Conservation (phyloP, 2,113 vertebrate species). For the Labrus mixtus region DNA sequence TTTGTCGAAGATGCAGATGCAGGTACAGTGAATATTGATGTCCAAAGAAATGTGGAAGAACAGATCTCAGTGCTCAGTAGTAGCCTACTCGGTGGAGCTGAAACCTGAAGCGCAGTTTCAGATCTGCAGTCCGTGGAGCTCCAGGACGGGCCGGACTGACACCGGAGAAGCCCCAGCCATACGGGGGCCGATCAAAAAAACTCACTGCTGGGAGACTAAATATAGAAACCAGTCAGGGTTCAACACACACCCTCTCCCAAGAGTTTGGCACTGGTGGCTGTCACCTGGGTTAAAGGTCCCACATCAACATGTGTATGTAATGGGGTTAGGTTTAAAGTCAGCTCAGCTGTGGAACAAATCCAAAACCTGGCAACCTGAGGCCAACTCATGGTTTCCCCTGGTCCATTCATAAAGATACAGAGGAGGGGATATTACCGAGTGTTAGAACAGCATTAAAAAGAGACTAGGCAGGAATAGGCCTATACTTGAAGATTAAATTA, state of each 20-base stretch:
- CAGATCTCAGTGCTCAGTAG: slow-evolving; percentile 17
- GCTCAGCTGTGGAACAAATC: background rate
- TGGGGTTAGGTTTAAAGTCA: slow-evolving; percentile 16
- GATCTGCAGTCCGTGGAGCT: slow-evolving; percentile 50
- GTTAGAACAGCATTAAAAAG: no score
- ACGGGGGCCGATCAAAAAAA: slow-evolving; percentile 11
- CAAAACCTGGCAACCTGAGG: background rate
- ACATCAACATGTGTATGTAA: background rate
- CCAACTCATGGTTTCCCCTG: background rate
- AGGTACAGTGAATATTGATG: slow-evolving; percentile 3
- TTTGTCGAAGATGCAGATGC: background rate
- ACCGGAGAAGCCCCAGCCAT: slow-evolving; percentile 64
- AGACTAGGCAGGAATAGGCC: no score
- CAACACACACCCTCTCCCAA: slow-evolving; percentile 7
- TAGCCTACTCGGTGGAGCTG: slow-evolving; percentile 12
- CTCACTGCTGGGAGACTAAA: slow-evolving; percentile 53
- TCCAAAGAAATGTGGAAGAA: slow-evolving; percentile 10
- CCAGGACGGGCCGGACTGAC: slow-evolving; percentile 50
- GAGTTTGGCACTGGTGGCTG: slow-evolving; percentile 20
- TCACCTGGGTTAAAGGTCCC: slow-evolving; percentile 38
- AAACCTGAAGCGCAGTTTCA: slow-evolving; percentile 46
- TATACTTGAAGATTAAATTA: no score
- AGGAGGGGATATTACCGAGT: background rate
- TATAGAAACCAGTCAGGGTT: slow-evolving; percentile 58
- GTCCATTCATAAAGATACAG: background rate